These are phyloP conservation scores for Tipula lateralis DNA, from an alignment of 2,888 invertebrate species.

Conservation along the genomic window DNA sequence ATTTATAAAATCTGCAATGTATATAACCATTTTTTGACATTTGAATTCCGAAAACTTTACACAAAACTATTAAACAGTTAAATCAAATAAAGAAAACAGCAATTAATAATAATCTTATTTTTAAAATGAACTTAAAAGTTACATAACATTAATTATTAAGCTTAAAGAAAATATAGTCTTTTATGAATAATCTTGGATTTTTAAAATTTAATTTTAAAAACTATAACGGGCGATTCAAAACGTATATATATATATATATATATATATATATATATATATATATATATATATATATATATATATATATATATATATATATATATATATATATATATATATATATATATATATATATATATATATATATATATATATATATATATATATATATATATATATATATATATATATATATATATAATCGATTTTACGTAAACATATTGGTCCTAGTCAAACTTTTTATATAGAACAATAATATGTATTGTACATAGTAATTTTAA, in stretches of 20 bases:
- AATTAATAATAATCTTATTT: neutral
- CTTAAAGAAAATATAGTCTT: slow-evolving; percentile 5
- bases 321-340: no score
- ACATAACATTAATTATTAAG: neutral
- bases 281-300: no score
- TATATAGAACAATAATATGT: neutral
- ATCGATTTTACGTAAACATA: neutral
- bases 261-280: no score
- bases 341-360: no score
- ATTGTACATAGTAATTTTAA: neutral
- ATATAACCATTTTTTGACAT: neutral
- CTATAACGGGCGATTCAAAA: neutral
- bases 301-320: no score
- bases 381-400: no score
- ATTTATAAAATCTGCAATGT: neutral
- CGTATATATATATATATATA: no score
- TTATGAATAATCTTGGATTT: neutral
- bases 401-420: no score
- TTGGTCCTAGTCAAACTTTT: neutral
- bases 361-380: no score
- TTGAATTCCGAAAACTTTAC: neutral
- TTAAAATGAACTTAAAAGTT: neutral
- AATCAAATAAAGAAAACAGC: neutral
- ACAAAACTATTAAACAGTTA: neutral
- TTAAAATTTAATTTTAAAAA: neutral